Evolutionary conservation across 2,888 invertebrate genomes (phyloP), one percentile per base, ranked within the genome.

Genomic region (Leptinotarsa haldemani): DNA sequence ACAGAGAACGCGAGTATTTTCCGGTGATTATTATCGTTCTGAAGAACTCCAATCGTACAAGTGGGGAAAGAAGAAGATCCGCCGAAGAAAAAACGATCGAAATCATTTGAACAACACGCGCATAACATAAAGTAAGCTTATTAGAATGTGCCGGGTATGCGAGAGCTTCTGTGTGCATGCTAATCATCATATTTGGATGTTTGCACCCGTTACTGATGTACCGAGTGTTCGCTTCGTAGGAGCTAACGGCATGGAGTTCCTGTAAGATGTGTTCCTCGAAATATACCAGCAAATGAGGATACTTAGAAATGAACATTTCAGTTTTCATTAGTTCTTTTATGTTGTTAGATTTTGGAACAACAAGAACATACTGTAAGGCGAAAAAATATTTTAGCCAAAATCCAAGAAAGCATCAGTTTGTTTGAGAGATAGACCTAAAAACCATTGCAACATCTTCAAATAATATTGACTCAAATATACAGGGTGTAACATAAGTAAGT

Each of bases 11-110:
- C 81, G 81, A 84, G 84, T 83, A 84, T 71, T 84, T 84, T 83
- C 82, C 80, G 79, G 79, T 82, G 86, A 86, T 86, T 82, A 79
- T 80, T 73, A 85, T 84, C 86, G 83, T 85, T 84, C 83, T 80
- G 80, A 80, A 80, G 83, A 85, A 83, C 78, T 79, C 77, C 82
- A 84, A 82, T 84, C 81, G 80, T 64, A 76, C 83, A 82, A 79
- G 65, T 61, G 46, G 61, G 71, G 68, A 58, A 77, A 77, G 77
- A 76, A 78, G 75, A 69, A 67, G 61, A 69, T 56, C 40, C 25
- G 58, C 47, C 47, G 22, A 73, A 48, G 73, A 69, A 73, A 69
- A 77, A 72, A 70, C 61, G 18, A 65, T 67, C 63, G 40, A 68
- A 68, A 71, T 65, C 66, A 65, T 71, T 71, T 72, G 77, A 48